phyloP scores from a whole-genome alignment of 2,888 invertebrate species.

The Orgyia antiqua region DNA sequence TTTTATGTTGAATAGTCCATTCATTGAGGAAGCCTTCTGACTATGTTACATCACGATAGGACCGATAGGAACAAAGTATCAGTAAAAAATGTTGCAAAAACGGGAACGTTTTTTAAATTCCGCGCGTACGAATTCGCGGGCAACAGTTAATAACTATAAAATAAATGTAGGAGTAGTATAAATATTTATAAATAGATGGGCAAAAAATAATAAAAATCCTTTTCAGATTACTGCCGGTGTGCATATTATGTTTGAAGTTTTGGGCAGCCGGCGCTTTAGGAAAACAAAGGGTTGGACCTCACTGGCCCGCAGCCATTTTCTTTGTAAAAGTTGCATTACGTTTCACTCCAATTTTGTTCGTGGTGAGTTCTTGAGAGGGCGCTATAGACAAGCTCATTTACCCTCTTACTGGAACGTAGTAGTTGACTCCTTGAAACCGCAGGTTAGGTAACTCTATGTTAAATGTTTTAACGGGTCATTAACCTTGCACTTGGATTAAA shows the following conservation, averaged over 20 bases:
- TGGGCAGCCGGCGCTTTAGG: constrained; percentile 34
- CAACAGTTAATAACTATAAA: too few relatives aligned
- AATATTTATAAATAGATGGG: too few relatives aligned
- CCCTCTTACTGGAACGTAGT: constrained; percentile 45
- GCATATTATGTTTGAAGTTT: too few relatives aligned
- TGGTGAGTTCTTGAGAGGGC: constrained; percentile 52
- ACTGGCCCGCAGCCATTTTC: constrained; percentile 64
- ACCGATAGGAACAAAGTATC: too few relatives aligned
- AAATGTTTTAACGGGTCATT: constrained; percentile 61
- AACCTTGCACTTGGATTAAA: constrained; percentile 55
- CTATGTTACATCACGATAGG: too few relatives aligned
- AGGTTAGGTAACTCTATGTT: constrained; percentile 38
- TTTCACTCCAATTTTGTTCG: constrained; percentile 61
- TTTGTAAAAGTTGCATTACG: constrained; percentile 59
- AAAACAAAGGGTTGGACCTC: constrained; percentile 60
- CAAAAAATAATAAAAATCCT: too few relatives aligned
- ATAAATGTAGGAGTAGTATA: too few relatives aligned
- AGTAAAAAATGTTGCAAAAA: too few relatives aligned
- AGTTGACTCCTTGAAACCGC: constrained; percentile 57
- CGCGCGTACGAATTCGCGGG: too few relatives aligned
- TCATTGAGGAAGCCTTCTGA: too few relatives aligned
- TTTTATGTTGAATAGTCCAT: too few relatives aligned
- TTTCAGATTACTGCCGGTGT: background rate
- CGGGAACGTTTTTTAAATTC: too few relatives aligned
- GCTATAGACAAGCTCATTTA: constrained; percentile 54